Evolutionary conservation across 2,113 vertebrate genomes (phyloP).

Genomic region (Semnornis frantzii): DNA sequence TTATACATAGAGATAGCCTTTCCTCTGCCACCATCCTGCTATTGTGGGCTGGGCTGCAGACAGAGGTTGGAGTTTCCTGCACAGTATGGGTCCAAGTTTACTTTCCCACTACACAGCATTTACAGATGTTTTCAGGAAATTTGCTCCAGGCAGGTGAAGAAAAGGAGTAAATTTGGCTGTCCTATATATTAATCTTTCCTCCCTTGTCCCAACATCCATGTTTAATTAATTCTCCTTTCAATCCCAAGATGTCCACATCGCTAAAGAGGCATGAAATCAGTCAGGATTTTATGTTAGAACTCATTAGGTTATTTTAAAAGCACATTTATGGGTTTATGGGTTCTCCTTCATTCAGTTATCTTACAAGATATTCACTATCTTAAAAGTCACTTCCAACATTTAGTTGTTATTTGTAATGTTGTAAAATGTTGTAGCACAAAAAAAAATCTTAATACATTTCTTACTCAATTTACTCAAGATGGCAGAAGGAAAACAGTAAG

Average conservation of each 20-base stretch:
- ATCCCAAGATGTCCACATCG: conserved; percentile 12
- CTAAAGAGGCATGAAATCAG: background rate
- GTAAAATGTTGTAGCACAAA: background rate
- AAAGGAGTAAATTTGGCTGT: conserved; percentile 44
- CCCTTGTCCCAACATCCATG: background rate
- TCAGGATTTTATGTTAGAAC: background rate
- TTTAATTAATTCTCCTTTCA: conserved; percentile 51
- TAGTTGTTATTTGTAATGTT: background rate
- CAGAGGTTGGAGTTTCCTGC: conserved; percentile 48
- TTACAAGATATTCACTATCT: background rate
- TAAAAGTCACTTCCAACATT: background rate
- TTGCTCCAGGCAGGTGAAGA: conserved; percentile 43
- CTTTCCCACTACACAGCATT: conserved; percentile 17
- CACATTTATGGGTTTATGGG: background rate
- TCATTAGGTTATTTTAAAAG: background rate
- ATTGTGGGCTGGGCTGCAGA: conserved; percentile 14
- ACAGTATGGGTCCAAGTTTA: conserved; percentile 31
- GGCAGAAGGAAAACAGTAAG: background rate
- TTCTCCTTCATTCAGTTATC: background rate
- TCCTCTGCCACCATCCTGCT: background rate
- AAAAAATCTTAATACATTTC: background rate
- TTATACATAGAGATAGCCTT: conserved; percentile 25
- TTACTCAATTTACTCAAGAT: background rate
- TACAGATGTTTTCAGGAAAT: conserved; percentile 64
- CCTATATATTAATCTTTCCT: conserved; percentile 44